Evolutionary conservation across 2,888 invertebrate genomes (phyloP).

Genomic region (Dynastes tityus): DNA sequence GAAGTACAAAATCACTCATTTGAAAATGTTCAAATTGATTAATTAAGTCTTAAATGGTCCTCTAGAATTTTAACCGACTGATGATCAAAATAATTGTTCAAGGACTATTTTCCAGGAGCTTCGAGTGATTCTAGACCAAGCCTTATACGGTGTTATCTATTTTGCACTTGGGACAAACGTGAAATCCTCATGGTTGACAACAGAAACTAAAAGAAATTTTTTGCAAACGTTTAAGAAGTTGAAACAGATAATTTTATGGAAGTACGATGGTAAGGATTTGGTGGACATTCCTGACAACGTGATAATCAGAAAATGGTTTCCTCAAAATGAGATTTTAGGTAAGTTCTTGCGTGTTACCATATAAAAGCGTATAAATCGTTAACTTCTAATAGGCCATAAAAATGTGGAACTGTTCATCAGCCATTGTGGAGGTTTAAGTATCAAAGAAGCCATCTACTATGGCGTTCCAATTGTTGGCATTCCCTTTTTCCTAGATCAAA

Average conservation of each 20-base stretch:
- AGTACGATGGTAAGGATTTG: constrained; percentile 62
- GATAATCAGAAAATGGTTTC: constrained; percentile 64
- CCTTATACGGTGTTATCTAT: constrained; percentile 64
- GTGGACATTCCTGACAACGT: constrained; percentile 64
- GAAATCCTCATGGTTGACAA: constrained; percentile 57
- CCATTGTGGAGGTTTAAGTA: constrained; percentile 10
- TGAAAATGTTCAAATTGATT: too few relatives aligned
- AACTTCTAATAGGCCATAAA: not conserved
- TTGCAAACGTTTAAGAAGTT: constrained; percentile 63
- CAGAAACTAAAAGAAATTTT: constrained; percentile 57
- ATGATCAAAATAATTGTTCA: not conserved
- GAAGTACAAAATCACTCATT: too few relatives aligned
- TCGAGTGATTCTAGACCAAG: constrained; percentile 59
- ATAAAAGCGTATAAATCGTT: too few relatives aligned
- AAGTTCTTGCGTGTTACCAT: not conserved
- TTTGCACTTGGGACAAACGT: constrained; percentile 66
- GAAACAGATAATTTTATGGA: constrained; percentile 65
- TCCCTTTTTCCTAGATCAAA: constrained; percentile 20
- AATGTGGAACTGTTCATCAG: constrained; percentile 21
- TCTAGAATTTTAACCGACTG: too few relatives aligned
- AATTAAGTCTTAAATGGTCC: too few relatives aligned
- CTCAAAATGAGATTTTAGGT: constrained; percentile 66
- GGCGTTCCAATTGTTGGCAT: constrained; percentile 14
- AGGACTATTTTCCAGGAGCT: constrained; percentile 41
- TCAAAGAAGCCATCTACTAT: constrained; percentile 19